Evolutionary conservation across 2,888 invertebrate genomes (phyloP).

Genomic region (Carterocephalus palaemon): DNA sequence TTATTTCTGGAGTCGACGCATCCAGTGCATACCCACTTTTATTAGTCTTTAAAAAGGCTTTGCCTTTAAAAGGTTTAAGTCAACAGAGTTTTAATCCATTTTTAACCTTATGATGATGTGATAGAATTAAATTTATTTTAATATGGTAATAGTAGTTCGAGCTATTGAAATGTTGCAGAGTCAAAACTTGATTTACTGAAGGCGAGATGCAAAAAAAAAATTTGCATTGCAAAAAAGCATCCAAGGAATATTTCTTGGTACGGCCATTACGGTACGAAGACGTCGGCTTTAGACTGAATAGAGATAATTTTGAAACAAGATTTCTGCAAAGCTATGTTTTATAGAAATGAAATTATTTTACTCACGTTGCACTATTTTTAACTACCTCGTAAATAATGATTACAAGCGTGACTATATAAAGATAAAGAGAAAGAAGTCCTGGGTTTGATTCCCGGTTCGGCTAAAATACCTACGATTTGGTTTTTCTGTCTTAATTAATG

Average conservation of each 20-base stretch:
- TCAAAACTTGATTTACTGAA: slow-evolving; percentile 31
- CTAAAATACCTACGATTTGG: too few relatives aligned
- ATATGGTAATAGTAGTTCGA: background rate
- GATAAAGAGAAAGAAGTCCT: too few relatives aligned
- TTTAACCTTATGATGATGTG: background rate
- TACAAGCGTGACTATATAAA: too few relatives aligned
- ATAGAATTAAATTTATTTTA: slow-evolving; percentile 5
- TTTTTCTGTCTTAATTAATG: too few relatives aligned
- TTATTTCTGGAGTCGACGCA: slow-evolving; percentile 17
- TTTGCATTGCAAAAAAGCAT: slow-evolving; percentile 30
- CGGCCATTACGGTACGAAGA: slow-evolving; percentile 14
- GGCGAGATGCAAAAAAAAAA: slow-evolving; percentile 29
- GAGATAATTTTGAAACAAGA: slow-evolving; percentile 13
- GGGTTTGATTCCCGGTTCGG: too few relatives aligned
- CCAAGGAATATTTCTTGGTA: slow-evolving; percentile 15
- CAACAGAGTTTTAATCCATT: background rate
- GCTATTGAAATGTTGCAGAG: background rate
- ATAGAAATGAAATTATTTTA: slow-evolving; percentile 6
- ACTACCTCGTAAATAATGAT: too few relatives aligned
- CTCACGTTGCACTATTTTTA: too few relatives aligned
- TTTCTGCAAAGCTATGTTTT: slow-evolving; percentile 8
- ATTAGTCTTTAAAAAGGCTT: slow-evolving; percentile 25
- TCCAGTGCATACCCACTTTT: slow-evolving; percentile 25
- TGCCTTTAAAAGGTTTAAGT: slow-evolving; percentile 11
- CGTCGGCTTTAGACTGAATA: slow-evolving; percentile 8